Percentiles rank a stretch among this genome's conserved stretches.
Evolutionary conservation across 2,888 invertebrate species (phyloP).

Genomic region (Gryllus longicercus): DNA sequence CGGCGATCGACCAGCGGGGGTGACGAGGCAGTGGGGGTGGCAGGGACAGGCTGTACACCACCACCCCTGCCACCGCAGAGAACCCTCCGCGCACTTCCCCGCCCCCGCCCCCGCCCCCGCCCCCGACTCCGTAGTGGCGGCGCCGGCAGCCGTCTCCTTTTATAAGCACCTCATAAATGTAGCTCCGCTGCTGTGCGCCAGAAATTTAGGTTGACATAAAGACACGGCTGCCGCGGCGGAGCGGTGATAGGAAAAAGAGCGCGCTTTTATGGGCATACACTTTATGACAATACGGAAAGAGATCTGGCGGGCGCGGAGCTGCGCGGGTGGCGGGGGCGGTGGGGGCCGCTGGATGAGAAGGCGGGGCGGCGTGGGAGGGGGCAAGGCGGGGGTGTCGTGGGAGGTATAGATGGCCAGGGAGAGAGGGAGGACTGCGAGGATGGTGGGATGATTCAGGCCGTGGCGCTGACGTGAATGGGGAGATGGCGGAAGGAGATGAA

Average conservation of each 20-base stretch:
- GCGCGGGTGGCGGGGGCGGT: neutral
- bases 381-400: neutral
- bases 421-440: no score
- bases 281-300: constrained; percentile 1
- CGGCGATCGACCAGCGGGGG: neutral
- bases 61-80: neutral
- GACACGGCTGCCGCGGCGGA: neutral
- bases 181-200: neutral
- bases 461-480: no score
- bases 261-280: constrained; percentile 1
- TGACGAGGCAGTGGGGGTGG: neutral
- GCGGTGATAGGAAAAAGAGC: constrained; percentile 8
- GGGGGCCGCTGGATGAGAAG: neutral
- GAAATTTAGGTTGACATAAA: constrained; percentile 17
- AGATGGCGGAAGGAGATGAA: no score
- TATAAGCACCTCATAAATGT: constrained; percentile 9
- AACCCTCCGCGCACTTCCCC: neutral
- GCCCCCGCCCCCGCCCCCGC: neutral
- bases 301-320: neutral
- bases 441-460: no score
- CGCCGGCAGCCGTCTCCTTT: neutral
- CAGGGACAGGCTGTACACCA: neutral
- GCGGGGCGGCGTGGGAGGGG: neutral
- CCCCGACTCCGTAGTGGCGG: neutral
- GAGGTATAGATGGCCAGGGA: neutral